Evolutionary conservation across 2,888 invertebrate genomes (phyloP), one percentile per base, ranked within the genome.

Genomic region (Ariolimax columbianus): DNA sequence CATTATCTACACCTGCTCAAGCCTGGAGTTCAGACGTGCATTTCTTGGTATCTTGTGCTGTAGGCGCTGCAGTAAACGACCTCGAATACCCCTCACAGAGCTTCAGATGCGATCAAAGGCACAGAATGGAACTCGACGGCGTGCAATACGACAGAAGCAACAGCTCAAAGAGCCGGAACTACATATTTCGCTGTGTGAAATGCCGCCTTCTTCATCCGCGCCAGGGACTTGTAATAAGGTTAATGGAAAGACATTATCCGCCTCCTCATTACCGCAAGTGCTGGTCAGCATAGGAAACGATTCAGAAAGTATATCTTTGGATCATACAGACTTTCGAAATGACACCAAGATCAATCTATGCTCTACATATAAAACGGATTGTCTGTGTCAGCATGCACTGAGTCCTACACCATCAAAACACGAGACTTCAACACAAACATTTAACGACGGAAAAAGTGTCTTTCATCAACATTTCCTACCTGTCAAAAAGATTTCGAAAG

Each of bases 1-100:
- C 0, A 94, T 96, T 77, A 96, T 96, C 87, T 96, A 96, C 93
- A 96, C 96, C 6, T 90, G 95, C 94, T 90, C 95, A 91, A 91
- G 95, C 82, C 92, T 94, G 55, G 95, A 95, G 88, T 95, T 95
- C 91, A 94, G 95, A 85, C 91, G 95, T 85, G 95, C 95, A 63
- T 95, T 95, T 91, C 92, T 93, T 26, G 90, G 93, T 23, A 94
- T 95, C 68, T 91, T 95, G 33, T 93, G 93, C 83, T 94, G 95
- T 83, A 51, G 75, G n/a, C 36, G 70, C 4, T 81, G 80, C 23
- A 23, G 68, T 26, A 63, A 59, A 30, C 73, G 55, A n/a, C 80
- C 66, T 30, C 47, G 75, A 19, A 40, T 63, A 36, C 47, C 78
- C 1, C 78, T 78, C 68, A 73, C 78, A 14, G 82, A 82, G 63